Base-by-base conservation (phyloP, 2,113 vertebrate species). In the Epinephelus lanceolatus region DNA sequence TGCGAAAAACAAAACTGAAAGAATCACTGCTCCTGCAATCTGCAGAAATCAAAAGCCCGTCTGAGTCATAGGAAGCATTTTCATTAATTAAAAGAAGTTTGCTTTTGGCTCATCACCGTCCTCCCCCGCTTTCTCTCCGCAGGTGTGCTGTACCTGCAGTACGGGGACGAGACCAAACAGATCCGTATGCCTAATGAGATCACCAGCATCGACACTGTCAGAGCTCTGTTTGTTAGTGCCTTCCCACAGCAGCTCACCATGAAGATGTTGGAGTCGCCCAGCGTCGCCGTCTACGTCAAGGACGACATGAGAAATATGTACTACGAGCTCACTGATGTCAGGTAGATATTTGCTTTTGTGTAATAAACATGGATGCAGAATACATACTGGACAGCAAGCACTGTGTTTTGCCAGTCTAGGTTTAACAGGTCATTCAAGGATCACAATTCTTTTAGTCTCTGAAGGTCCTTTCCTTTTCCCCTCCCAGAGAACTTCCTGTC, bases 181-280 rank as follows among this genome's bases (percentile, higher is more conserved):
- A 90, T 98, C 89, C 96, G 96, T 92, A 99, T 99, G 98, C 98
- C 98, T 0, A 99, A 99, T 61, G 97, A 99, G 95, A 96, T 99
- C 92, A 99, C 98, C 86, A 96, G 97, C 83, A 92, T 96, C 77
- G 98, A 99, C 94, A 99, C 98, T 1, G 96, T 99, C 90, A 96
- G 97, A 80, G 98, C 98, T 78, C 96, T 99, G 93, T 99, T 99
- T 33, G 98, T 99, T 94, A 96, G 98, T 96, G 98, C 98, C 96
- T 99, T 99, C 87, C 96, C 97, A 0, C 97, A 98, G 95, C 97
- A 98, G 88, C 97, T 99, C 93, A 97, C 94, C 25, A 99, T 99
- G 97, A 98, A 98, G 93, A 97, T 98, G 95, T 87, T 99, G 93
- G 98, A 99, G 88, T 99, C 98, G 0, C 98, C 98, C 70, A 97